Percentiles rank a stretch among this genome's conserved stretches.
Evolutionary conservation across 35 echinoderm and acorn worm genomes (phyloP).

Genomic region (Anneissia japonica): DNA sequence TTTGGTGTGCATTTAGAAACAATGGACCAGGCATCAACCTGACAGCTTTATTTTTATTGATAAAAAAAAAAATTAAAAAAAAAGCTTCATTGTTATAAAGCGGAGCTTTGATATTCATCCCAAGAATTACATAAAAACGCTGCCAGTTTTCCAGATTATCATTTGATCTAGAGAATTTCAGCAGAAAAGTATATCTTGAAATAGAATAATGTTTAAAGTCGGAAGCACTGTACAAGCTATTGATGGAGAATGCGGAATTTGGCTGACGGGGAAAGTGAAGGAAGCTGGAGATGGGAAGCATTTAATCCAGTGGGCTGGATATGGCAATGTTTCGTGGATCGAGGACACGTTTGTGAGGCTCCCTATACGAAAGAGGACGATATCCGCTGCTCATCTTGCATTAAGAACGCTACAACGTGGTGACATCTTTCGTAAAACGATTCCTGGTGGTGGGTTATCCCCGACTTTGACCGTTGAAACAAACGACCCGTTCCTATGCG

Average conservation of each 20-base stretch:
- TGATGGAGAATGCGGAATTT: not conserved
- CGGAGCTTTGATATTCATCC: too few species aligned
- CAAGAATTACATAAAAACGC: too few species aligned
- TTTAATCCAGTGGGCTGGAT: not conserved
- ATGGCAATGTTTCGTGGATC: not conserved
- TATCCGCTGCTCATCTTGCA: not conserved
- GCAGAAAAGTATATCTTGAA: too few species aligned
- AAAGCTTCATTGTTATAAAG: too few species aligned
- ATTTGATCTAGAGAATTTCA: too few species aligned
- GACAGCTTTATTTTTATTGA: too few species aligned
- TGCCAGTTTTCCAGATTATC: too few species aligned
- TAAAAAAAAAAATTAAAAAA: too few species aligned
- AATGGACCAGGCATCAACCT: too few species aligned
- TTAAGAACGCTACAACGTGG: not conserved
- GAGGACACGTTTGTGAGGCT: not conserved
- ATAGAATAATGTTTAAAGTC: not conserved
- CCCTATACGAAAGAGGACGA: not conserved
- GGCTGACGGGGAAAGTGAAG: not conserved
- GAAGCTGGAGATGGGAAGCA: not conserved
- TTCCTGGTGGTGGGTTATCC: not conserved
- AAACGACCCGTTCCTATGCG: too few species aligned
- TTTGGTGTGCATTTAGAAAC: too few species aligned
- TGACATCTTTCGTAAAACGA: not conserved
- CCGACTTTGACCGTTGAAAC: too few species aligned
- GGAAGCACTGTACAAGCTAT: not conserved